Base-by-base conservation (phyloP, 2,113 vertebrate genomes). In the Lampris megalopsis region DNA sequence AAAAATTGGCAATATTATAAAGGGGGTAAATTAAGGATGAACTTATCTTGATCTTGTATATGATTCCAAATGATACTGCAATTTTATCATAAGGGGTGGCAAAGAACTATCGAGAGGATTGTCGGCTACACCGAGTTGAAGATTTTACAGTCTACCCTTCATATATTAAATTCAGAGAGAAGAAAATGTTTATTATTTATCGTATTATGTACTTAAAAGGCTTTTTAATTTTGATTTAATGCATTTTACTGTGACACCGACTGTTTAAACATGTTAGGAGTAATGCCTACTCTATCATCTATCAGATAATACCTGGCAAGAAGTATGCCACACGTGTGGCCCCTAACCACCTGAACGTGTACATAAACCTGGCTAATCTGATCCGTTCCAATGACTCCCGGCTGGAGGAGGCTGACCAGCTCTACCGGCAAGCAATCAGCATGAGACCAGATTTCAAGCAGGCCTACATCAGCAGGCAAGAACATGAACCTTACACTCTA, bases 401-500 rank as follows among this genome's bases (percentile, higher is more conserved):
- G 0, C 92, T 99, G 7, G 97, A 99, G 82, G 98, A 99, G 92
- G 98, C 98, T 0, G 98, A 99, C 92, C 98, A 98, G 63, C 95
- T 99, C 0, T 99, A 99, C 89, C 93, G 97, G 63, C 98, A 99
- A 71, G 98, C 98, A 3, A 99, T 99, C 91, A 99, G 97, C 90
- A 99, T 99, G 98, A 96, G 98, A 43, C 97, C 98, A 0, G 98
- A 99, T 92, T 99, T 99, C 93, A 99, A 99, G 76, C 98, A 99
- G 70, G 98, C 97, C 70, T 99, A 99, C 84, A 99, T 99, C 82
- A 99, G 98, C 97, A 97, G 98, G 98, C 95, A 94, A 75, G 79
- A 68, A 0, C 5, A 10, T 5, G 4, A 56, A 7, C 2, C 8
- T 47, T 47, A 5, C 3, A 54, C 52, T 45, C 43, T 5, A 5